Evolutionary conservation across 1,140 invertebrate genomes (phyloP).

Genomic region (Orchestia grillus): DNA sequence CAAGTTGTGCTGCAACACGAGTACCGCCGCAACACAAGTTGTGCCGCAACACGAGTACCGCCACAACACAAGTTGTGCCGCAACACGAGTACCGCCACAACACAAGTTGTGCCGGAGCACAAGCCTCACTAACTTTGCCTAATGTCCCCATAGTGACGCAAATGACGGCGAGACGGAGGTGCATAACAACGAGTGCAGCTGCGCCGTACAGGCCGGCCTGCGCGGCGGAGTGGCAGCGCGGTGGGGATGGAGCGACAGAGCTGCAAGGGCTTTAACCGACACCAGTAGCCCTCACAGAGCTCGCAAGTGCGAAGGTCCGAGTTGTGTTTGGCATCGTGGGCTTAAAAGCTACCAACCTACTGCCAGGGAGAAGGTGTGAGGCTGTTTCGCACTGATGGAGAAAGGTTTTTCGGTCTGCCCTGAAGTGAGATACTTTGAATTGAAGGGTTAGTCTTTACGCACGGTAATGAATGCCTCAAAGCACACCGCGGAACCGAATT

Average conservation of each 20-base stretch:
- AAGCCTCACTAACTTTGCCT: constrained; percentile 36
- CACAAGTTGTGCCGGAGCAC: neutral
- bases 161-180: neutral
- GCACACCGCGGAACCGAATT: no score
- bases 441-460: no score
- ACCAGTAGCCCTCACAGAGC: neutral
- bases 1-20: no score
- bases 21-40: neutral
- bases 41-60: no score
- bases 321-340: neutral
- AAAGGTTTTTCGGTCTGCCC: neutral
- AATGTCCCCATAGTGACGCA: neutral
- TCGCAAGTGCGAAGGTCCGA: neutral
- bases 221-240: neutral
- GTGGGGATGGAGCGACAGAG: neutral
- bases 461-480: no score
- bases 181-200: constrained; percentile 13
- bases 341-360: neutral
- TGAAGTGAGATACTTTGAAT: no score
- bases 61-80: neutral
- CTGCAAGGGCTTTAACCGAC: neutral
- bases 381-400: neutral
- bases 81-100: neutral
- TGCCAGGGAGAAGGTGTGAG: neutral
- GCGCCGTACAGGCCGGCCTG: no score